Percentiles rank a stretch among this genome's conserved stretches.
phyloP scores from a whole-genome alignment of 1,140 invertebrate species.

The Hyphantria cunea region DNA sequence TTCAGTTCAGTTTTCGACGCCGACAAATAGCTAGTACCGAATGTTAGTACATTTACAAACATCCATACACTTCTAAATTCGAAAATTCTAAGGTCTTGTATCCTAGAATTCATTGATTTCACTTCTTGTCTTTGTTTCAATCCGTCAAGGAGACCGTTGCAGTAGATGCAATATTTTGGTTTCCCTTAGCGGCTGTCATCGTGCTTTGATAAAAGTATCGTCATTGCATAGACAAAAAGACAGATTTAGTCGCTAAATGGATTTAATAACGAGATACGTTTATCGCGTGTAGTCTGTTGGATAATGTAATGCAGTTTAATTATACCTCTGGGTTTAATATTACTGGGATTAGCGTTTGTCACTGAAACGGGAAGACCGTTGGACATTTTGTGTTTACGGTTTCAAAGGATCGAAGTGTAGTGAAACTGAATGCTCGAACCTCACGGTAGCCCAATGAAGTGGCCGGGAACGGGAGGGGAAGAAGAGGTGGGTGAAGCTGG shows the following conservation, averaged over 20 bases:
- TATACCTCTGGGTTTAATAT: constrained; percentile 46
- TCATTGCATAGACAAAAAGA: constrained; percentile 77
- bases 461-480: constrained; percentile 78
- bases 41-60: constrained; percentile 56
- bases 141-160: constrained; percentile 63
- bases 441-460: constrained; percentile 82
- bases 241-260: constrained; percentile 61
- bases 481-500: constrained; percentile 77
- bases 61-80: constrained; percentile 49
- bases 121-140: constrained; percentile 61
- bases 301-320: constrained; percentile 64
- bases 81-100: constrained; percentile 43
- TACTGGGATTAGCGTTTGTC: constrained; percentile 44
- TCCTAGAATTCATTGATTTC: constrained; percentile 43
- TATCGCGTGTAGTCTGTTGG: constrained; percentile 46
- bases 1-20: constrained; percentile 77
- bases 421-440: constrained; percentile 81
- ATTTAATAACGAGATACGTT: constrained; percentile 51
- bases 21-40: constrained; percentile 65
- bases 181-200: constrained; percentile 74
- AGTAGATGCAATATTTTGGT: constrained; percentile 76
- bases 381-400: constrained; percentile 61
- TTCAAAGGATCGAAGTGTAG: constrained; percentile 56
- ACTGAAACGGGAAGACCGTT: constrained; percentile 48
- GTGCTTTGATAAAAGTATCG: constrained; percentile 73